A percentile compares a stretch with the other conserved stretches of the same genome.
phyloP scores from a whole-genome alignment of 2,797 vertebrate species.

The Bovichtus diacanthus region DNA sequence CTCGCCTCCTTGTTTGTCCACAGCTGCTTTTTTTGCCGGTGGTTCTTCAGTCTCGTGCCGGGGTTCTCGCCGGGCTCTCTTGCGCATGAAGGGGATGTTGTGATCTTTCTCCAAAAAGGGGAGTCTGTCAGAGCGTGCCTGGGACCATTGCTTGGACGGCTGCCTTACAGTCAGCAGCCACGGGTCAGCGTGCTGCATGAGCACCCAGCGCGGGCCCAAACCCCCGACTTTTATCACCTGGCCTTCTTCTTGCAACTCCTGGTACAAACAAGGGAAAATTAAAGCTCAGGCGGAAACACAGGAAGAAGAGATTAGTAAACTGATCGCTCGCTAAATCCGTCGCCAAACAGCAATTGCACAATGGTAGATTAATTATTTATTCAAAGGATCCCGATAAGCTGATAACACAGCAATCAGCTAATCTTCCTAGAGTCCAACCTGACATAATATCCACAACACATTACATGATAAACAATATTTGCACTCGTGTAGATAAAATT shows the following conservation, averaged over 20 bases:
- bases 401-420: too few species aligned
- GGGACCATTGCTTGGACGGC: conserved; percentile 37
- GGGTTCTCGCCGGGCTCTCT: conserved; percentile 47
- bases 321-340: too few species aligned
- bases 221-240: conserved; percentile 90
- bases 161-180: conserved; percentile 88
- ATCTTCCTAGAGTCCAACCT: too few species aligned
- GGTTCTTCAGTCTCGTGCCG: conserved; percentile 19
- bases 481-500: too few species aligned
- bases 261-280: not conserved
- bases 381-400: too few species aligned
- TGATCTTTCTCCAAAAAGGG: conserved; percentile 10
- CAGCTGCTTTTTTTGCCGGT: not conserved
- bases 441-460: too few species aligned
- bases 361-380: too few species aligned
- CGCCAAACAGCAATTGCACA: too few species aligned
- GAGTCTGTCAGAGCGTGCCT: not conserved
- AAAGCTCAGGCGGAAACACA: not conserved
- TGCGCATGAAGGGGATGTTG: conserved; percentile 56
- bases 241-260: conserved; percentile 89
- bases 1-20: not conserved
- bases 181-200: conserved; percentile 82
- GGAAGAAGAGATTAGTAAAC: not conserved
- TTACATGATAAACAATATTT: too few species aligned
- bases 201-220: conserved; percentile 85